Evolutionary conservation across 2,888 invertebrate genomes (phyloP).

Genomic region (Julus scandinavius): DNA sequence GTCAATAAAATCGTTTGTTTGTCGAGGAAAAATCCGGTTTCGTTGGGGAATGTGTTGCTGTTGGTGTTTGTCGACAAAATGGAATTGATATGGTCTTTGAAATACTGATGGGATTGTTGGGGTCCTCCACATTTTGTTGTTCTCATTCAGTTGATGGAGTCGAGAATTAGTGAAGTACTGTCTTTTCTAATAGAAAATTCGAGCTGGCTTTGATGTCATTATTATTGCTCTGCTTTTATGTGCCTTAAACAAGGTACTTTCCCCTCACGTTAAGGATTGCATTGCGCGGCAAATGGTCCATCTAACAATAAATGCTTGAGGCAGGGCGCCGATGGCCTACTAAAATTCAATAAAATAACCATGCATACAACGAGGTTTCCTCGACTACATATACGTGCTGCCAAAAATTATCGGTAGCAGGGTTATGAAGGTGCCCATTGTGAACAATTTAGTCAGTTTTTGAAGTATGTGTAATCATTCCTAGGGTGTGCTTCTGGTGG

Average conservation of each 20-base stretch:
- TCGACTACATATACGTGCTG: no score
- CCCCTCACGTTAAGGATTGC: conserved; percentile 25
- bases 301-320: background rate
- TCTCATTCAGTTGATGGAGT: conserved; percentile 22
- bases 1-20: conserved; percentile 10
- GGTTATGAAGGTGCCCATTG: background rate
- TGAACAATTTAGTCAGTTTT: background rate
- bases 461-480: background rate
- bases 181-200: conserved; percentile 33
- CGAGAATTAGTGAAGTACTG: conserved; percentile 12
- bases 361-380: background rate
- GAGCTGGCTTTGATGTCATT: conserved; percentile 9
- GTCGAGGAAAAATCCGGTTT: background rate
- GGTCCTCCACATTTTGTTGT: background rate
- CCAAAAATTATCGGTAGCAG: background rate
- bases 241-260: conserved; percentile 33
- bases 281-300: conserved; percentile 13
- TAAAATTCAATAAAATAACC: conserved; percentile 26
- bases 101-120: background rate
- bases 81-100: background rate
- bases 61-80: background rate
- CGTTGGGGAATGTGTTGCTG: background rate
- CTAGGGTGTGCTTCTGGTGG: background rate
- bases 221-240: conserved; percentile 8
- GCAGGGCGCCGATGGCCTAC: conserved; percentile 33